These are phyloP conservation scores for Rhyzopertha dominica DNA, from an alignment of 1,140 invertebrate species.

Conservation along the genomic window DNA sequence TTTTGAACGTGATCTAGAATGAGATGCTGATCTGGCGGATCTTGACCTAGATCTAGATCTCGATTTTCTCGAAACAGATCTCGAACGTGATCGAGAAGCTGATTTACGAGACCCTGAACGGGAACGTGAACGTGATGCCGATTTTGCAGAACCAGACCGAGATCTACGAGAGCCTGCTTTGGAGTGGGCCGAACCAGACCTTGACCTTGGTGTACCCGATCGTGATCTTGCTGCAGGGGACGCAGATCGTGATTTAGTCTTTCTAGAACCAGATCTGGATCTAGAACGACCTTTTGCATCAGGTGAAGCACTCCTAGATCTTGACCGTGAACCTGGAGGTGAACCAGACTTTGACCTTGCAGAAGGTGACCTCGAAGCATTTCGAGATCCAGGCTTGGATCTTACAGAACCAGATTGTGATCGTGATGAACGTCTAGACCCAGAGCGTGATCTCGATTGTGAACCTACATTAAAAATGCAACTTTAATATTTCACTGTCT, in stretches of 20 bases:
- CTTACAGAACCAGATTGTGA: too few species aligned
- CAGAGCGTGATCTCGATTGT: slow-evolving; percentile 35
- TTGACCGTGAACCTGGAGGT: slow-evolving; percentile 26
- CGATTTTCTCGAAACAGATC: slow-evolving; percentile 31
- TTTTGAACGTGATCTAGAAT: slow-evolving; percentile 23
- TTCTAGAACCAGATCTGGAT: slow-evolving; percentile 38
- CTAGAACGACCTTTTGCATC: slow-evolving; percentile 38
- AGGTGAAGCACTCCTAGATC: slow-evolving; percentile 24
- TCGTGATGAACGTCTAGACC: slow-evolving; percentile 26
- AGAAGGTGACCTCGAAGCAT: neutral
- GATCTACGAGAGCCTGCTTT: slow-evolving; percentile 35
- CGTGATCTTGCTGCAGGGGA: slow-evolving; percentile 43
- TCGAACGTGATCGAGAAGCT: slow-evolving; percentile 23
- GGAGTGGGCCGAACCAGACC: slow-evolving; percentile 38
- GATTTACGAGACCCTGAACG: slow-evolving; percentile 29
- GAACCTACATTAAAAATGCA: too few species aligned
- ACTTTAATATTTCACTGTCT: too few species aligned
- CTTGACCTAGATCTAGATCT: slow-evolving; percentile 16
- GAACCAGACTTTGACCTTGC: neutral
- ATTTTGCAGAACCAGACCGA: slow-evolving; percentile 20
- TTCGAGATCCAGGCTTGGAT: slow-evolving; percentile 29
- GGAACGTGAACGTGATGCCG: slow-evolving; percentile 33
- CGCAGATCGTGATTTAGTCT: slow-evolving; percentile 42
- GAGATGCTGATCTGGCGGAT: too few species aligned
- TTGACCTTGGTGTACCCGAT: slow-evolving; percentile 41